Base-by-base conservation (phyloP, 2,797 vertebrate genomes). In the Pagetopsis macropterus region DNA sequence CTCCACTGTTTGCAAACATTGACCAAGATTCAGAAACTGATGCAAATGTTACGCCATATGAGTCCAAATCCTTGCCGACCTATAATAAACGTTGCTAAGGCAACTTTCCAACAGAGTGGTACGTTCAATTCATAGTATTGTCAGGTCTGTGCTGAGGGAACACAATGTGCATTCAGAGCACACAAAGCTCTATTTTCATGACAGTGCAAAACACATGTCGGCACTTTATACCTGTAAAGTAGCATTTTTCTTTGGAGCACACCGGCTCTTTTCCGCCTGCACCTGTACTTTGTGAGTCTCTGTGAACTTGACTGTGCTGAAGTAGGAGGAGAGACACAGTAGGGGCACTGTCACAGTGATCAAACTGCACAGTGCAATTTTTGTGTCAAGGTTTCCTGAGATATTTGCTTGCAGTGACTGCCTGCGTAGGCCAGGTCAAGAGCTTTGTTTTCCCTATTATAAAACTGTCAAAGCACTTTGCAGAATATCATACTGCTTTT, bases 241-340 rank as follows among this genome's bases (percentile, higher is more conserved):
- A 64, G 64, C 69, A 43, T 86, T 89, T 82, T 88, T 75, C 72
- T 75, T 21, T 49, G 66, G 76, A 74, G 84, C 48, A 65, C 27
- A 46, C 72, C 2, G 41, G 51, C 40, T 87, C 75, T 84, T 81
- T 86, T 87, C 79, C 45, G 48, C 49, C 70, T 62, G 70, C 71
- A 86, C 81, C 86, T 89, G 81, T 84, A 84, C 86, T 91, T 86
- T 89, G 50, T 60, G 65, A 88, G 85, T 88, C 82, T 89, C 65
- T 89, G 84, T 91, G 88, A 91, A 88, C 81, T 73, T 76, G 82
- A 84, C 79, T 85, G 84, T 59, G 84, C 79, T 82, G 81, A 82
- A 84, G 86, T 67, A 82, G 85, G 78, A 86, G 82, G 78, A 78
- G 81, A 83, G 76, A 62, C 46, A 15, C 77, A 78, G 82, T 75